Conservation (phyloP, 2,888 invertebrate genomes). For the Drosophila setosimentum region DNA sequence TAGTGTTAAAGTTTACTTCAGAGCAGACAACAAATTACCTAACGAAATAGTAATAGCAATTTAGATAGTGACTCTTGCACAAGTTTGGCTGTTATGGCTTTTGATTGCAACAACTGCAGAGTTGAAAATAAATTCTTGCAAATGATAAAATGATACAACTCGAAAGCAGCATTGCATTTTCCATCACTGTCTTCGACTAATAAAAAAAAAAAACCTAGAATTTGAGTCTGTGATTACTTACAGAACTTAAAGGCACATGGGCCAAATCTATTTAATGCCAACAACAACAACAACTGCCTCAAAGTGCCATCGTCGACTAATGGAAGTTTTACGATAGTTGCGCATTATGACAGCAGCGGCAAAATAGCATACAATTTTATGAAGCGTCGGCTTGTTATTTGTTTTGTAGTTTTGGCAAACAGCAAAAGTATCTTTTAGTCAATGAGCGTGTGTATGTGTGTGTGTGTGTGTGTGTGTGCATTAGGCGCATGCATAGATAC, state of each 20-base stretch:
- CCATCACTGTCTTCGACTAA: constrained; percentile 1
- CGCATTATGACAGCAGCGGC: constrained; percentile 42
- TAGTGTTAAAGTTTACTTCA: neutral
- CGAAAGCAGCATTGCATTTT: neutral
- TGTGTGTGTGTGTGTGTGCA: constrained; percentile 33
- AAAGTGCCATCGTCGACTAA: constrained; percentile 52
- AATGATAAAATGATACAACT: neutral
- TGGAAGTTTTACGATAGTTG: constrained; percentile 78
- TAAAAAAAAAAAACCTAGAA: too few species aligned
- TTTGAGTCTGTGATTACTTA: constrained; percentile 6
- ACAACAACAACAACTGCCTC: constrained; percentile 1
- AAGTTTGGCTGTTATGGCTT: too few species aligned
- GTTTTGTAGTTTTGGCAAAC: constrained; percentile 7
- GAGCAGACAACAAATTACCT: neutral
- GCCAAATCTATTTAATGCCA: constrained; percentile 2
- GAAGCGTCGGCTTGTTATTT: constrained; percentile 8
- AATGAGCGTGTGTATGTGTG: neutral
- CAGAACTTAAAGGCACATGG: constrained; percentile 34
- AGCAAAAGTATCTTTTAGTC: constrained; percentile 57
- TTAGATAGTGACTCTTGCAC: neutral
- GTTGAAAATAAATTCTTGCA: too few species aligned
- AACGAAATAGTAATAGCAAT: neutral
- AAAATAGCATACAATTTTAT: constrained; percentile 53
- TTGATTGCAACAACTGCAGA: too few species aligned
- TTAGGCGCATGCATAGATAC: constrained; percentile 50